Evolutionary conservation across 2,113 vertebrate genomes (phyloP).

Genomic region (Festucalex cinctus): DNA sequence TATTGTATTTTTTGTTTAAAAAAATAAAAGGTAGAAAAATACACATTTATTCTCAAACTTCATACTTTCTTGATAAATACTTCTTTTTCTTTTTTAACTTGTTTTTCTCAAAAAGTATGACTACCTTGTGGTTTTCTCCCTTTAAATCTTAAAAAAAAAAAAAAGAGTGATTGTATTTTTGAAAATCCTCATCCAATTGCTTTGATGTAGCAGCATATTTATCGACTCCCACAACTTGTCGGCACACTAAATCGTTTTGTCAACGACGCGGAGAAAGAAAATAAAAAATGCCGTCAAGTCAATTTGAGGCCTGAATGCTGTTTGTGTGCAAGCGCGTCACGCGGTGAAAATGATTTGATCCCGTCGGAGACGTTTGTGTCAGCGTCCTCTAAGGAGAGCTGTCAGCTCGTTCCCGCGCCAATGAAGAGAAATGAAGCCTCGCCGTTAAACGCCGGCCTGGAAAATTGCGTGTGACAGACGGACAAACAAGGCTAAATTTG

Average conservation of each 20-base stretch:
- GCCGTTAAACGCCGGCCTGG: slow-evolving; percentile 25
- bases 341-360: slow-evolving; percentile 25
- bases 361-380: slow-evolving; percentile 7
- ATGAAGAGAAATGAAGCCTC: slow-evolving; percentile 25
- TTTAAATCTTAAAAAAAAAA: too few species aligned
- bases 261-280: not conserved
- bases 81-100: too few species aligned
- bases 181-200: not conserved
- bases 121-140: too few species aligned
- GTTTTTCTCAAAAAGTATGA: too few species aligned
- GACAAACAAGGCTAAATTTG: slow-evolving; percentile 44
- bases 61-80: too few species aligned
- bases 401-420: not conserved
- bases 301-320: slow-evolving; percentile 10
- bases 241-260: not conserved
- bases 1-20: too few species aligned
- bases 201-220: not conserved
- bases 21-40: too few species aligned
- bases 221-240: not conserved
- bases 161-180: not conserved
- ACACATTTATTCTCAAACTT: too few species aligned
- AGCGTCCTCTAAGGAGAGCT: slow-evolving; percentile 11
- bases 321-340: not conserved
- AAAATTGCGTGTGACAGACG: slow-evolving; percentile 42
- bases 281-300: slow-evolving; percentile 2